Evolutionary conservation across 2,888 invertebrate species (phyloP), one percentile per base, ranked within the genome.

Genomic region (Phanerotoma sp.): DNA sequence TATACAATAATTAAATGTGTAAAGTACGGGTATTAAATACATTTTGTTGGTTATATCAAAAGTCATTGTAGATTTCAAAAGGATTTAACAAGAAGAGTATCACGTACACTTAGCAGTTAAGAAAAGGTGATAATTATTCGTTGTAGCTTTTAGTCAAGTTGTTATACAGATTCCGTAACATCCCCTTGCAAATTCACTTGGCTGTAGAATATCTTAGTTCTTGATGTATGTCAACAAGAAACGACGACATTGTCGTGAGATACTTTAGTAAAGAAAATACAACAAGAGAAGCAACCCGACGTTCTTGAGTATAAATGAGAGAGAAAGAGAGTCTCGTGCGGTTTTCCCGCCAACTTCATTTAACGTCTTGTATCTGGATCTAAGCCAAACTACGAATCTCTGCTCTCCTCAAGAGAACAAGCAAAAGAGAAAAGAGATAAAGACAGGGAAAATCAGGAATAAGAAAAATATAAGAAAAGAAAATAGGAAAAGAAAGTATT

Each of bases 321-420:
- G 7, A 21, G 13, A 15, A 37, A 28, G 28, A 25, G 25, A 48
- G 48, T 13, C 51, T 38, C 41, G 53, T 69, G 66, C 63, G 65
- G 66, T 67, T 73, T 76, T 73, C 73, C 72, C 73, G 73, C 73
- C 74, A 73, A 71, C 66, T 73, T 73, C 75, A 76, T 74, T 74
- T 71, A 74, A 67, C 66, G 64, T 70, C 69, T 72, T 64, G 61
- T 60, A 49, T 66, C 68, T 74, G 74, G 75, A 73, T 67, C 60
- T 64, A 70, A 70, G 76, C 76, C 75, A 75, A 75, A 70, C 65
- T 65, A 62, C 66, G 67, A 67, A 70, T 70, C 65, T 59, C 53
- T 58, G 57, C 57, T 63, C 52, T 61, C 51, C 46, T 46, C 60
- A 30, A 47, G 41, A 44, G 37, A 38, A 42, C 42, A 54, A 55